phyloP scores from a whole-genome alignment of 2,113 vertebrate genomes.

The Oplegnathus fasciatus region DNA sequence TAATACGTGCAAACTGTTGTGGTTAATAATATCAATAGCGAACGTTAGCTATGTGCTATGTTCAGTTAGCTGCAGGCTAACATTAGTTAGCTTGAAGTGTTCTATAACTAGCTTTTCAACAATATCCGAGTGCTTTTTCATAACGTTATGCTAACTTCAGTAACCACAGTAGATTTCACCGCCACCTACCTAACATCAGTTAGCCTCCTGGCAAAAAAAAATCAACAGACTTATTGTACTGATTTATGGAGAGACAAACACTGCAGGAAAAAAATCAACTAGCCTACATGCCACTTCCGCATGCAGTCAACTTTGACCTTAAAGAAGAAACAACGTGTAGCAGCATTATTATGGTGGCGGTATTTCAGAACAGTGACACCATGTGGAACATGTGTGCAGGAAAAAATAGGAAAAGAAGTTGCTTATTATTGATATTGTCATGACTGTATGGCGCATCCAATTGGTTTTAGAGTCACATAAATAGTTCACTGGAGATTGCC shows the following conservation, averaged over 20 bases:
- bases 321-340: background rate
- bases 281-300: constrained; percentile 44
- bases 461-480: background rate
- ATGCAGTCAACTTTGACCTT: constrained; percentile 65
- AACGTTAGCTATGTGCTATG: background rate
- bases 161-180: background rate
- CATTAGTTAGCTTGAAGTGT: constrained; percentile 32
- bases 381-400: background rate
- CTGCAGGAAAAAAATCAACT: background rate
- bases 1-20: background rate
- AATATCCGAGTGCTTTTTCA: background rate
- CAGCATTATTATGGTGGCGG: fast-evolving
- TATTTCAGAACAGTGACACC: constrained; percentile 55
- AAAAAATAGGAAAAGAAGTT: background rate
- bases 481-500: background rate
- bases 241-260: background rate
- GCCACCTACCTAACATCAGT: constrained; percentile 56
- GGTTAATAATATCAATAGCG: no score
- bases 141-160: background rate
- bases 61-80: constrained; percentile 1
- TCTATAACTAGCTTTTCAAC: background rate
- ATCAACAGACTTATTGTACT: fast-evolving
- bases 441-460: background rate
- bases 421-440: background rate
- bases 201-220: background rate